Evolutionary conservation across 2,888 invertebrate genomes (phyloP), one percentile per base, ranked within the genome.

Genomic region (Chelonus formosanus): DNA sequence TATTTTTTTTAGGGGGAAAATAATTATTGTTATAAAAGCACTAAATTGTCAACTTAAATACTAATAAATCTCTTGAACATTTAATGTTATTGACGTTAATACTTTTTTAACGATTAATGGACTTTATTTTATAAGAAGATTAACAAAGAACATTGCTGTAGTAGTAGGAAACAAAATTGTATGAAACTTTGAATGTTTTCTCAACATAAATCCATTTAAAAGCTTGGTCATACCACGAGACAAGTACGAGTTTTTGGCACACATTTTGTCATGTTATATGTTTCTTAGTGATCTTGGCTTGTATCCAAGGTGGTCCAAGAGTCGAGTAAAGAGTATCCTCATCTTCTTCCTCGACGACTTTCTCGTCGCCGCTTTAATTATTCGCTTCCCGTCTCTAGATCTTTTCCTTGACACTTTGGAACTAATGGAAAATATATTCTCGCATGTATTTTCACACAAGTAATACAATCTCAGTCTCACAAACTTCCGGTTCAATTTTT

Each of bases 281-380:
- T 52, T 32, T 52, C 31, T 52, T 31, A 32, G 52, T 8, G 32
- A 52, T 52, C 32, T 52, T 52, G 52, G 52, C 52, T 52, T 8
- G 52, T 34, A 8, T 52, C 52, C 52, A 52, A 52, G 34, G 32
- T 40, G 34, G 32, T 34, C 34, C 34, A 52, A 52, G 32, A 52
- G 52, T 6, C 31, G 3, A 52, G 52, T 32, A 52, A 52, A 52
- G 48, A 48, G 52, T 40, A 40, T 40, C 4, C 40, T 40, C 40
- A 40, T 40, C 6, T 40, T 40, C 6, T 40, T 40, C 40, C 5
- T 5, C 40, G 40, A 40, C 53, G 34, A 10, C 65, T 64, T 62
- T 60, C 59, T 63, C 67, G 67, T 62, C 64, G 54, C 59, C 59
- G 65, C 61, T 63, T 67, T 63, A 69, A 67, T 69, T 69, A 67